phyloP scores from a whole-genome alignment of 1,140 invertebrate genomes.

The Nylanderia fulva region DNA sequence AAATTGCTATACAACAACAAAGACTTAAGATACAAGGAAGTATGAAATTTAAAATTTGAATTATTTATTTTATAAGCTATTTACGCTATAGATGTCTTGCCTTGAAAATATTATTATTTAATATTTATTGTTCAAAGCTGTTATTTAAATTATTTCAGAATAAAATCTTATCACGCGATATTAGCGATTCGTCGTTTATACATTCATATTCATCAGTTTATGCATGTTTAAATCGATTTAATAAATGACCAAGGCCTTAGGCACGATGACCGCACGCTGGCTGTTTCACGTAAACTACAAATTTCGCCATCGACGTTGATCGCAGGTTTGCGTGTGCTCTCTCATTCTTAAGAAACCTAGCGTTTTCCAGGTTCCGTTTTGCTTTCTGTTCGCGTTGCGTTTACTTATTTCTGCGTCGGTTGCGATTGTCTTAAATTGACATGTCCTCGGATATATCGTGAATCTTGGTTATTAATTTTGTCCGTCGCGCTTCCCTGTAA shows the following conservation, averaged over 20 bases:
- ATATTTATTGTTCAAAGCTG: neutral
- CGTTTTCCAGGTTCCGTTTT: slow-evolving; percentile 5
- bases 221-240: slow-evolving; percentile 32
- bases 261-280: slow-evolving; percentile 40
- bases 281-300: neutral
- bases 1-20: too few species aligned
- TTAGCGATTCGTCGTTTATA: slow-evolving; percentile 30
- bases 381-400: slow-evolving; percentile 20
- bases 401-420: slow-evolving; percentile 8
- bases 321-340: slow-evolving; percentile 35
- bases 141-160: neutral
- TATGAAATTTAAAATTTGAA: neutral
- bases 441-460: slow-evolving; percentile 57
- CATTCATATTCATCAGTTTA: slow-evolving; percentile 12
- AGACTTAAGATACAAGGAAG: too few species aligned
- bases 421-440: slow-evolving; percentile 62
- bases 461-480: slow-evolving; percentile 65
- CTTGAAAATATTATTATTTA: neutral
- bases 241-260: slow-evolving; percentile 11
- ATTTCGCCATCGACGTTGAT: slow-evolving; percentile 15
- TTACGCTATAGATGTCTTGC: too few species aligned
- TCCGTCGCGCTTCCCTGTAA: slow-evolving; percentile 37
- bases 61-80: neutral
- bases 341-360: slow-evolving; percentile 2
- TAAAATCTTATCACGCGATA: slow-evolving; percentile 10